Conservation (phyloP, 2,888 invertebrate species). For the Microctonus hyperodae region DNA sequence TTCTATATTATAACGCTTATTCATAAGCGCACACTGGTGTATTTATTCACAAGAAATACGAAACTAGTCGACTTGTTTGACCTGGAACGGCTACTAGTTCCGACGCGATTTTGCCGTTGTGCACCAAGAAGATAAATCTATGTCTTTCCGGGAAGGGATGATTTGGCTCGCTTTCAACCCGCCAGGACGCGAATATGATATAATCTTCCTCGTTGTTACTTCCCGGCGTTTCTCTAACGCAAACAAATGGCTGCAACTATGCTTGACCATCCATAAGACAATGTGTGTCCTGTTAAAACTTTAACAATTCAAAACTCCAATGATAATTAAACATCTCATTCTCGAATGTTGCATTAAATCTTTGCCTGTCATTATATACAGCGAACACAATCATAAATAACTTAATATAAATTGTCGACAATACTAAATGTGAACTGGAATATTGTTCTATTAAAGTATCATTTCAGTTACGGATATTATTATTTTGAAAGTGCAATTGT, state of each 20-base stretch:
- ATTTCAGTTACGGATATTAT: no score
- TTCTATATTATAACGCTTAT: not conserved
- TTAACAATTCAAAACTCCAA: constrained; percentile 18
- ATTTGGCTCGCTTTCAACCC: constrained; percentile 34
- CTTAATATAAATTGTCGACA: not conserved
- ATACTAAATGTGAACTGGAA: no score
- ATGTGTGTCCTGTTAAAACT: constrained; percentile 14
- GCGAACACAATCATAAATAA: constrained; percentile 1
- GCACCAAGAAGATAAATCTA: constrained; percentile 28
- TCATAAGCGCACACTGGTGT: not conserved
- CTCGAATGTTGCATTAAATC: not conserved
- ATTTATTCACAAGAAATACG: constrained; percentile 2
- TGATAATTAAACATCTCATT: constrained; percentile 22
- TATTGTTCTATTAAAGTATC: no score
- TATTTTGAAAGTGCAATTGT: no score
- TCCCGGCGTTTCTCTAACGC: constrained; percentile 20
- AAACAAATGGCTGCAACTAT: constrained; percentile 20
- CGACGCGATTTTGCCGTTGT: constrained; percentile 3
- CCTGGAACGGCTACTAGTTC: not conserved
- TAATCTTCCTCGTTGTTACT: constrained; percentile 22
- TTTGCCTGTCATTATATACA: not conserved
- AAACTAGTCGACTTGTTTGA: constrained; percentile 12
- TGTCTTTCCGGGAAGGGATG: constrained; percentile 31
- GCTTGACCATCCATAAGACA: constrained; percentile 24
- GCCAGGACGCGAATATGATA: constrained; percentile 27